Percentiles rank a stretch among this genome's conserved stretches.
phyloP scores from a whole-genome alignment of 2,113 vertebrate species.

The Eudyptes chrysolophus region DNA sequence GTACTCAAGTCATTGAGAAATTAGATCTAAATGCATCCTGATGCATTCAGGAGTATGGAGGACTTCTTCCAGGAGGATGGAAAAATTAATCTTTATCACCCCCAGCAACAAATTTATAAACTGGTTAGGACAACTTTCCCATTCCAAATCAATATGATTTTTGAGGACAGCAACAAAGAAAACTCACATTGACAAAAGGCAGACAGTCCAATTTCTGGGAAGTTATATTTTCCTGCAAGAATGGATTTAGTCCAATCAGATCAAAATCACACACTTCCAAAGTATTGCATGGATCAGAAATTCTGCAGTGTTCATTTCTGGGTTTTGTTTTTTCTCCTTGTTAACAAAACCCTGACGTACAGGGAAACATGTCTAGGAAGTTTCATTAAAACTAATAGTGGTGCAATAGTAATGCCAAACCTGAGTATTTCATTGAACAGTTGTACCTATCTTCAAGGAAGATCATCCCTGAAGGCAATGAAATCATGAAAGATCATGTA shows the following conservation, averaged over 20 bases:
- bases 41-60: neutral
- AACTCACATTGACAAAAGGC: neutral
- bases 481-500: neutral
- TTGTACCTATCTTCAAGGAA: neutral
- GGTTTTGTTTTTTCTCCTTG: neutral
- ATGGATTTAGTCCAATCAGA: accelerated
- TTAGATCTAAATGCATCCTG: neutral
- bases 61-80: neutral
- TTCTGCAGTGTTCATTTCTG: neutral
- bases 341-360: neutral
- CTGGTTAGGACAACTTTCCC: neutral
- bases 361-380: neutral
- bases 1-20: neutral
- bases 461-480: neutral
- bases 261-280: neutral
- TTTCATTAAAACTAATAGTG: neutral
- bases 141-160: neutral
- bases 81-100: neutral
- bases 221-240: neutral
- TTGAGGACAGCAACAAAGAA: neutral
- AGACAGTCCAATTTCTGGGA: neutral
- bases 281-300: neutral
- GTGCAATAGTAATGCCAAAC: neutral
- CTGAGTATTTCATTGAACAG: neutral
- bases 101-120: neutral